Percentiles rank a stretch among this genome's conserved stretches.
These are phyloP conservation scores for Drosophila anomalipes DNA, from an alignment of 2,888 invertebrate species.

Conservation along the genomic window DNA sequence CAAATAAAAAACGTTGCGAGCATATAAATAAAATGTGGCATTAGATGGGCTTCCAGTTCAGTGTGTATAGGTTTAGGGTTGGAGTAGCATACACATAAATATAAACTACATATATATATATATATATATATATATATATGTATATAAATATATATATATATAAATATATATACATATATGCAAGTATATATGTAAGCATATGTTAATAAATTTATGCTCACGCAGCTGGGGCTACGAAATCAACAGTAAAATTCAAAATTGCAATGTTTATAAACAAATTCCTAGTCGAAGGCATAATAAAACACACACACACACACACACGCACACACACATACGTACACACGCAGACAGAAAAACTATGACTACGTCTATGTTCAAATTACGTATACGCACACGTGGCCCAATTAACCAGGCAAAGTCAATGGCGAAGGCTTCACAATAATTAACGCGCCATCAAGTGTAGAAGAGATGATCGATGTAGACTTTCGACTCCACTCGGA, in stretches of 20 bases:
- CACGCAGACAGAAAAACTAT: conserved; percentile 24
- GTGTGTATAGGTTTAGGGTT: conserved; percentile 40
- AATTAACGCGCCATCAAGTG: conserved; percentile 52
- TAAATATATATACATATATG: conserved; percentile 38
- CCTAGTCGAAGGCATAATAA: conserved; percentile 64
- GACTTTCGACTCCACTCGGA: conserved; percentile 10
- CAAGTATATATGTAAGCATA: conserved; percentile 48
- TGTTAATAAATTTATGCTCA: conserved; percentile 79
- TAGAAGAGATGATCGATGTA: conserved; percentile 49
- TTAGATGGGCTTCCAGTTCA: conserved; percentile 60
- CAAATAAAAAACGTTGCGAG: conserved; percentile 63
- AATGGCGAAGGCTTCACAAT: conserved; percentile 69
- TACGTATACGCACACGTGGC: conserved; percentile 80
- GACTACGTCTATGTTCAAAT: conserved; percentile 45
- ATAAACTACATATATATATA: conserved; percentile 7
- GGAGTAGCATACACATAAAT: conserved; percentile 17
- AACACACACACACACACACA: conserved; percentile 35
- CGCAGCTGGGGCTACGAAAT: conserved; percentile 66
- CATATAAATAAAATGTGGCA: conserved; percentile 77
- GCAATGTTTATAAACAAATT: conserved; percentile 82
- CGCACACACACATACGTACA: conserved; percentile 24
- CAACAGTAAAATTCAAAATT: conserved; percentile 77
- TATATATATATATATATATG: conserved; percentile 41
- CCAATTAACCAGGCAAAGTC: conserved; percentile 64
- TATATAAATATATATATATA: conserved; percentile 16